Evolutionary conservation across 2,888 invertebrate species (phyloP).

Genomic region (Rhingia campestris): DNA sequence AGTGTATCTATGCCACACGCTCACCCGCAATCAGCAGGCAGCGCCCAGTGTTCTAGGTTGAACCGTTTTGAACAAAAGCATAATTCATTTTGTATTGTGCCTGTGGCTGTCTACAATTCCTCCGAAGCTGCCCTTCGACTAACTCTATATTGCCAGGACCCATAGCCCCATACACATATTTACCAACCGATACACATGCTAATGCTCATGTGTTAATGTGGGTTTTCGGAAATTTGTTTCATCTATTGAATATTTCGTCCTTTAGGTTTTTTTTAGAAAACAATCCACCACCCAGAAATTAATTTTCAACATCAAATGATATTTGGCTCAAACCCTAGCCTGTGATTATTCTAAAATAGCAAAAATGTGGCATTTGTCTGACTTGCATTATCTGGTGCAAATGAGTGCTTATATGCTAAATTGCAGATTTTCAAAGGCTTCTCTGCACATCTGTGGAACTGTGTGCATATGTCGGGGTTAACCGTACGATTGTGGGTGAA

Average conservation of each 20-base stretch:
- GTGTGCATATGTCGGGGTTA: constrained; percentile 16
- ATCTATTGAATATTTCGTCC: constrained; percentile 46
- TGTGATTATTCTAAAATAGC: constrained; percentile 32
- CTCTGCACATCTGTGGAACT: constrained; percentile 19
- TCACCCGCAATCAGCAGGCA: constrained; percentile 29
- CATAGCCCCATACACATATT: constrained; percentile 2
- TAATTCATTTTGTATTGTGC: constrained; percentile 64
- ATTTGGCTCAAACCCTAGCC: constrained; percentile 30
- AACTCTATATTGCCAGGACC: constrained; percentile 46
- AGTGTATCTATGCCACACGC: neutral
- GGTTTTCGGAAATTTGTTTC: constrained; percentile 36
- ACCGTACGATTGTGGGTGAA: constrained; percentile 18
- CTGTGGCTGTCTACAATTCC: constrained; percentile 57
- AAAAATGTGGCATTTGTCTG: constrained; percentile 21
- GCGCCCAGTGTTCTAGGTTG: constrained; percentile 35
- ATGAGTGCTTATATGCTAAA: constrained; percentile 38
- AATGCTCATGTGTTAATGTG: constrained; percentile 24
- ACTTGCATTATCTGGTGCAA: constrained; percentile 6
- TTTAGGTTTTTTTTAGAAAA: constrained; percentile 32
- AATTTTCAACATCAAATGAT: constrained; percentile 47
- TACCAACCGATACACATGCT: too few species aligned
- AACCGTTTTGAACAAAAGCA: constrained; percentile 57
- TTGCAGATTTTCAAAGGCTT: constrained; percentile 37
- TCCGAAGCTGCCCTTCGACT: constrained; percentile 54
- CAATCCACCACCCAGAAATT: constrained; percentile 9